Conservation (phyloP, 2,797 vertebrate genomes). For the Telmatherina bonti region DNA sequence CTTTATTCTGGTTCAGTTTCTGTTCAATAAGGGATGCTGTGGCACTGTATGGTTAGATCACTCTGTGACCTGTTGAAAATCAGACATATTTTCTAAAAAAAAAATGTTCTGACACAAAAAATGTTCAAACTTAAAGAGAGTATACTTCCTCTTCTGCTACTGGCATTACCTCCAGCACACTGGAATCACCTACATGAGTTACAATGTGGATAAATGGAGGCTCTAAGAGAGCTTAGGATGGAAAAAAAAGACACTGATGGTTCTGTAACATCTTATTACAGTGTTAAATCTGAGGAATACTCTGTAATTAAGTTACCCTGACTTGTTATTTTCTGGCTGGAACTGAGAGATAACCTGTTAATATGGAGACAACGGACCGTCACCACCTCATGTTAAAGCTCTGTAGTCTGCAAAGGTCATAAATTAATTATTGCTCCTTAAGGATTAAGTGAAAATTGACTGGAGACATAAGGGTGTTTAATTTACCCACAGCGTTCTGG, state of each 20-base stretch:
- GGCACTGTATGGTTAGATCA: no score
- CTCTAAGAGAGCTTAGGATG: not conserved
- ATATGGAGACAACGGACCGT: not conserved
- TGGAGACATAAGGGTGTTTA: conserved; percentile 33
- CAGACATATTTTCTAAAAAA: no score
- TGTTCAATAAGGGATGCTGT: no score
- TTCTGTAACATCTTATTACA: not conserved
- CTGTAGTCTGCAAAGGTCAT: conserved; percentile 12
- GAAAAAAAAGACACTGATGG: not conserved
- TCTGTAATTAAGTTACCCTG: not conserved
- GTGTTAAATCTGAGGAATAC: not conserved
- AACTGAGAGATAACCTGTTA: not conserved
- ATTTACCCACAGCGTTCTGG: conserved; percentile 32
- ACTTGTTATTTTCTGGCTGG: not conserved
- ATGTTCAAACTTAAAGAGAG: no score
- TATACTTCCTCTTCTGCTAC: not conserved
- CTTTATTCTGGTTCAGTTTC: no score
- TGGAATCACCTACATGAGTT: not conserved
- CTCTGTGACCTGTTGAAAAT: no score
- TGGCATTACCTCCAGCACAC: not conserved
- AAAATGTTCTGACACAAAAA: no score
- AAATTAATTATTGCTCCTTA: conserved; percentile 25
- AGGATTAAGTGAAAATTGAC: conserved; percentile 26
- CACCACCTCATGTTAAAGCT: not conserved
- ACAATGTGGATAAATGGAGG: not conserved